A percentile compares a stretch with the other conserved stretches of the same genome.
These are phyloP conservation scores for Drosophila kanekoi DNA, from an alignment of 2,888 invertebrate species.

Conservation along the genomic window DNA sequence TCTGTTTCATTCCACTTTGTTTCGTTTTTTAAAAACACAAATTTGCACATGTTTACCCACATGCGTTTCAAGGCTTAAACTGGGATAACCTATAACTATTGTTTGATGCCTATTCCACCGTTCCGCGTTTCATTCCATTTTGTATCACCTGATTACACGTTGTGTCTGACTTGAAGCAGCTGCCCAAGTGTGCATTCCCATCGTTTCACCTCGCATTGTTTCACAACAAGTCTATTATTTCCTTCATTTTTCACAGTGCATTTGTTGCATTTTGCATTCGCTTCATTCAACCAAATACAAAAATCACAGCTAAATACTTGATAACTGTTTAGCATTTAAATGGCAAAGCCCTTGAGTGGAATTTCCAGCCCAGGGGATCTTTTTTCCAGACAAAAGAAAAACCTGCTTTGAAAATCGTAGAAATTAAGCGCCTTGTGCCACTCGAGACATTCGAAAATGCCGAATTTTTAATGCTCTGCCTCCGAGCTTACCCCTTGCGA, in stretches of 20 bases:
- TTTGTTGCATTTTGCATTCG: not conserved
- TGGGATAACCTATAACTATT: too few relatives aligned
- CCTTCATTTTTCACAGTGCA: not conserved
- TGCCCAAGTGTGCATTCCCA: not conserved
- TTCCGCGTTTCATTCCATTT: not conserved
- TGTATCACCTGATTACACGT: not conserved
- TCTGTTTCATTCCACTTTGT: not conserved
- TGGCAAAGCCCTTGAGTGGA: slow-evolving; percentile 20
- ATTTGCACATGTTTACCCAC: too few relatives aligned
- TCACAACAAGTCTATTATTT: not conserved
- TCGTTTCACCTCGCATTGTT: too few relatives aligned
- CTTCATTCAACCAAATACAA: not conserved
- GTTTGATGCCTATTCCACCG: not conserved
- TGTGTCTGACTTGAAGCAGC: not conserved
- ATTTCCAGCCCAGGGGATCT: slow-evolving; percentile 23
- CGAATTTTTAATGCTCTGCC: not conserved
- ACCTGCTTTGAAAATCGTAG: slow-evolving; percentile 27
- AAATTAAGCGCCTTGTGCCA: slow-evolving; percentile 22
- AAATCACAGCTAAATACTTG: slow-evolving; percentile 15
- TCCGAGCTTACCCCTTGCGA: not conserved
- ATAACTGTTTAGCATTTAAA: slow-evolving; percentile 28
- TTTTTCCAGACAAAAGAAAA: slow-evolving; percentile 12
- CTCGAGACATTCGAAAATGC: not conserved
- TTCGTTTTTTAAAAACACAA: not conserved
- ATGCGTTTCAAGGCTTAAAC: too few relatives aligned